Evolutionary conservation across 2,888 invertebrate genomes (phyloP).

Genomic region (Synanthedon andrenaeformis): DNA sequence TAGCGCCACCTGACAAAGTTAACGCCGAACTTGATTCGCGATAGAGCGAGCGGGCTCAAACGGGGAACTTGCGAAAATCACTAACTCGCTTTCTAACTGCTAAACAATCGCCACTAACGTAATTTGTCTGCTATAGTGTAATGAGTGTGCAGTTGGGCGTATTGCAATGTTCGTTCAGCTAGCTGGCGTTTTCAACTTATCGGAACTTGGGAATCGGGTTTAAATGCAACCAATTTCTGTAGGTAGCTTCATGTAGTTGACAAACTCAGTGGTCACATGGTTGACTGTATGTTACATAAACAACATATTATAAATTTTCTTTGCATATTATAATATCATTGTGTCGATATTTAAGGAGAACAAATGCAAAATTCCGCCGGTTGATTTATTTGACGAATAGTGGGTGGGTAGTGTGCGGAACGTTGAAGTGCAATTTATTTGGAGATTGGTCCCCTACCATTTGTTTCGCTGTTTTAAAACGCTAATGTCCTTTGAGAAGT

Average conservation of each 20-base stretch:
- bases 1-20: slow-evolving; percentile 3
- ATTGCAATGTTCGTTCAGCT: not conserved
- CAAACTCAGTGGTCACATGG: too few species aligned
- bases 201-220: too few species aligned
- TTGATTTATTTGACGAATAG: slow-evolving; percentile 40
- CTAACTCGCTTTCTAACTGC: slow-evolving; percentile 28
- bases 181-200: too few species aligned
- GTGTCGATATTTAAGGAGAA: slow-evolving; percentile 4
- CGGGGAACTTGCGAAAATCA: slow-evolving; percentile 24
- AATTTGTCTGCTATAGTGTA: slow-evolving; percentile 21
- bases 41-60: slow-evolving; percentile 7
- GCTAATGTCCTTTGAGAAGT: too few species aligned
- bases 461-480: not conserved
- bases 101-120: slow-evolving; percentile 35
- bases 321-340: not conserved
- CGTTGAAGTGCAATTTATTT: slow-evolving; percentile 27
- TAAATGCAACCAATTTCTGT: too few species aligned
- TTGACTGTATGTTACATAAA: too few species aligned
- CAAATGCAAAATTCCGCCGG: slow-evolving; percentile 23
- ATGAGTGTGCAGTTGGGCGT: slow-evolving; percentile 10
- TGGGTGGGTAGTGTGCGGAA: slow-evolving; percentile 15
- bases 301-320: too few species aligned
- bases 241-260: too few species aligned
- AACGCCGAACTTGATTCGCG: slow-evolving; percentile 2
- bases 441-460: slow-evolving; percentile 7